phyloP scores from a whole-genome alignment of 2,888 invertebrate genomes.

The Cantharis rustica region DNA sequence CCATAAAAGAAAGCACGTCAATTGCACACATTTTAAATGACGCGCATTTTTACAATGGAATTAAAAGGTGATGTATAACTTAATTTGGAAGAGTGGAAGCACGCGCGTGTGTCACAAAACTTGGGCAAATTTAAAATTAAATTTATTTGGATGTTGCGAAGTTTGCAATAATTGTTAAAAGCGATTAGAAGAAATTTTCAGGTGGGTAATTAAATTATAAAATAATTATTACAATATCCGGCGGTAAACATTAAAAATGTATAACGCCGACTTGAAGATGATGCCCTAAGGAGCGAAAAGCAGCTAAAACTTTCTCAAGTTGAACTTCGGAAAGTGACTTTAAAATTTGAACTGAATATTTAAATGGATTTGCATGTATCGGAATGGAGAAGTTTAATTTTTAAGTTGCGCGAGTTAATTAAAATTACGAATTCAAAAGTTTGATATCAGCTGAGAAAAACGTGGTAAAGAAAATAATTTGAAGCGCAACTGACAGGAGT shows the following conservation, averaged over 20 bases:
- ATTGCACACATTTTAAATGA: background rate
- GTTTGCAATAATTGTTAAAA: background rate
- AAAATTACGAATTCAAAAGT: background rate
- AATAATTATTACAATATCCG: background rate
- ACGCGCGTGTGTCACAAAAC: background rate
- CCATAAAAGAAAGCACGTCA: background rate
- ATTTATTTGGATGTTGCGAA: background rate
- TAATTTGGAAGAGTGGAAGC: background rate
- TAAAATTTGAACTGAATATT: background rate
- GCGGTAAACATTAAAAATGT: background rate
- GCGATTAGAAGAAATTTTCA: background rate
- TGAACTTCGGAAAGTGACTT: background rate
- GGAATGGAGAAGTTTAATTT: background rate
- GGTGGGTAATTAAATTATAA: background rate
- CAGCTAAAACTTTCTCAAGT: background rate
- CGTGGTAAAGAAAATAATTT: conserved; percentile 4
- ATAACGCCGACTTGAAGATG: background rate
- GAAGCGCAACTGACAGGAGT: background rate
- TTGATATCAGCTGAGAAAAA: conserved; percentile 9
- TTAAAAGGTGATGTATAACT: background rate
- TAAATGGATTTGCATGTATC: background rate
- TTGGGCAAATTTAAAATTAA: background rate
- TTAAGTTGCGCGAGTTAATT: background rate
- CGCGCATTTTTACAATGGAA: background rate
- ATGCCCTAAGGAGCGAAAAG: background rate